Conservation (phyloP, 2,113 vertebrate genomes). For the Hemibagrus wyckioides region DNA sequence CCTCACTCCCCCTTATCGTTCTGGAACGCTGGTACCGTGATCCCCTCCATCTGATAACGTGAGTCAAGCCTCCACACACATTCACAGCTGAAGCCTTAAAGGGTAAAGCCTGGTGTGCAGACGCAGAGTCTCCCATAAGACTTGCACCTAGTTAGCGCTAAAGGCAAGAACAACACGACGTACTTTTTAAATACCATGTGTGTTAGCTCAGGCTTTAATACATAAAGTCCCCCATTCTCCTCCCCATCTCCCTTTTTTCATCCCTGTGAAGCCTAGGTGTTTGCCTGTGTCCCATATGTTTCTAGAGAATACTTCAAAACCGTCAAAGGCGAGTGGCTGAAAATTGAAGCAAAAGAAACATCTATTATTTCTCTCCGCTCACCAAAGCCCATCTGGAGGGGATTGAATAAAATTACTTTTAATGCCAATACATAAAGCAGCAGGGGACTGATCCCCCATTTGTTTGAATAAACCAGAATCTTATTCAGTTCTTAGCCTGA, state of each 20-base stretch:
- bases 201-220: constrained; percentile 39
- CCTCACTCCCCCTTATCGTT: constrained; percentile 22
- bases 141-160: constrained; percentile 42
- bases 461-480: constrained; percentile 46
- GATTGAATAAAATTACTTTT: constrained; percentile 53
- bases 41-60: constrained; percentile 24
- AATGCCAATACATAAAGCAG: constrained; percentile 56
- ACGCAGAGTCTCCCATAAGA: constrained; percentile 36
- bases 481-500: constrained; percentile 41
- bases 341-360: constrained; percentile 46
- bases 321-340: constrained; percentile 28
- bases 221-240: neutral
- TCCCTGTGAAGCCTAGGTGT: constrained; percentile 56
- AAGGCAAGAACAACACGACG: constrained; percentile 46
- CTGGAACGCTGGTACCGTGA: constrained; percentile 10
- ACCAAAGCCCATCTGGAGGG: constrained; percentile 51
- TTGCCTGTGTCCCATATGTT: constrained; percentile 50
- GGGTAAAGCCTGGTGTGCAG: constrained; percentile 28
- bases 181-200: constrained; percentile 43
- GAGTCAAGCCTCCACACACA: constrained; percentile 1
- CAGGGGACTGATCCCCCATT: constrained; percentile 42
- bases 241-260: neutral
- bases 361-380: constrained; percentile 39
- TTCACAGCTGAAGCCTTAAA: neutral
- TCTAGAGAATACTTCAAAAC: constrained; percentile 46